Evolutionary conservation across 2,888 invertebrate species (phyloP), one percentile per base, ranked within the genome.

Genomic region (Heteromurus nitidus): DNA sequence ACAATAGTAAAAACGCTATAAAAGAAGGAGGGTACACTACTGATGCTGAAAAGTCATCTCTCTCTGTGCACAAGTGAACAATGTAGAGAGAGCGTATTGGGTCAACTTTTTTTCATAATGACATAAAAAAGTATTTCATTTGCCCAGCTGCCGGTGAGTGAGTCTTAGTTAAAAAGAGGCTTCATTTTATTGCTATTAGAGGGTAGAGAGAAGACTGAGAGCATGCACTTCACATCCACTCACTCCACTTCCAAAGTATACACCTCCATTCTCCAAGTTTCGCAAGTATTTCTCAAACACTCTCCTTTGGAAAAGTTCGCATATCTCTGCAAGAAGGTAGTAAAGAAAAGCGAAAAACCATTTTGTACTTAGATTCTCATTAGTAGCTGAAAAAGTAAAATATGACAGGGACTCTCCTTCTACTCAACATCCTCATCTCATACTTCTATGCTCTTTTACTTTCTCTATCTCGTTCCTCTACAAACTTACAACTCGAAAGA

Each of bases 311-410:
- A 24, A 24, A 24, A 13, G 30, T 22, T 26, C 26, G 16, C 30
- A 26, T n/a, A n/a, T 26, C 26, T 9, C 26, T n/a, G 20, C 3
- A 24, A 31, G 28, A 69, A 69, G 69, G 69, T 69, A 69, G 69
- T 58, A 60, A 70, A 69, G 44, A 44, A 26, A 28, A 31, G 64
- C n/a, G 47, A 62, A 64, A 69, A 77, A 69, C 62, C 77, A 58
- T 77, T 70, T 62, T 68, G 77, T 77, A 77, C 77, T 77, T 77
- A 77, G 69, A 77, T 77, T 77, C 77, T 77, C 77, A 77, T 77
- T 77, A 77, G 77, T 60, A 55, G 62, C 62, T 70, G 36, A 42
- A 70, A 42, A 76, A 31, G 44, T 62, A 70, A 69, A 69, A 69
- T 77, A 70, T 60, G 70, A 70, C 58, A 58, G 58, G 30, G 60